Evolutionary conservation across 2,113 vertebrate genomes (phyloP), one percentile per base, ranked within the genome.

Genomic region (Trematocara unimaculatum): DNA sequence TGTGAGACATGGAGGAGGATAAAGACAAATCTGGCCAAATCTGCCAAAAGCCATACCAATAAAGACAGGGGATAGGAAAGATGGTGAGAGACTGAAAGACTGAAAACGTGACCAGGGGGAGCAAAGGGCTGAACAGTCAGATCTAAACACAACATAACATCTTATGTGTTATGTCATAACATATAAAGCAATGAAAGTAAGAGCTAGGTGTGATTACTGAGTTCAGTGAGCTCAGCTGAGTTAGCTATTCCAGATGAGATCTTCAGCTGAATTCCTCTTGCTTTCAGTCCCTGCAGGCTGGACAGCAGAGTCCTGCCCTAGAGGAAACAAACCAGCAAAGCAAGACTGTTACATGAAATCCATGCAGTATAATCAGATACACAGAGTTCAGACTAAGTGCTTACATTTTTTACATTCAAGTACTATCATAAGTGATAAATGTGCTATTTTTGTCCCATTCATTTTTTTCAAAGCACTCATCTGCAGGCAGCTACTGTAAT

Each of bases 221-320:
- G 96, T 4, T 31, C 72, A 12, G 14, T 79, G 49, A 97, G 95
- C 84, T 97, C 96, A 18, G 84, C 1, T 1, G 95, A 96, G 64
- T 95, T 51, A 5, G 60, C 74, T 7, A 90, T 85, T 40, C 90
- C 96, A 7, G 95, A 96, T 84, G 95, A 95, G 67, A 97, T 95
- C 89, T 94, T 96, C 90, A 97, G 93, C 60, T 91, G 93, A 88
- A 97, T 60, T 42, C 87, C 84, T 84, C 49, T 94, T 10, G 94
- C 85, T 58, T 94, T 94, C 54, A 97, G 91, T 14, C 83, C 91
- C 90, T 94, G 92, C 49, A 97, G 92, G 53, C 85, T 92, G 84
- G 93, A 91, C 79, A 97, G 91, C 84, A 97, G 87, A 82, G 88
- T 85, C 33, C 90, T 88, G 60, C 96, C 95, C 96, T 97, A 92